Base-by-base conservation (phyloP, 2,797 vertebrate species). In the Acrossocheilus fasciatus region DNA sequence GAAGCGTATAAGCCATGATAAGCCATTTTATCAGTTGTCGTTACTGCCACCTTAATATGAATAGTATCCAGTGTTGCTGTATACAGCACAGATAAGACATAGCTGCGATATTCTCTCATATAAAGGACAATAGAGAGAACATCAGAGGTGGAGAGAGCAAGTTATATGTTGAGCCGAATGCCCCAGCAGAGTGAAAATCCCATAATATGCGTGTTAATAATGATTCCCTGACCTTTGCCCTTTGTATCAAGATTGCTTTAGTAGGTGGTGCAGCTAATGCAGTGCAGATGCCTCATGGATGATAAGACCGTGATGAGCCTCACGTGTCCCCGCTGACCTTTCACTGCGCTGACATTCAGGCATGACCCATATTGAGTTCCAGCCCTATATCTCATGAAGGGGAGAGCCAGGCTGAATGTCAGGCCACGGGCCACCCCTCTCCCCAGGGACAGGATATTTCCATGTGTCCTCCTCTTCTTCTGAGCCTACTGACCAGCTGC, bases 291-390 rank as follows among this genome's bases (percentile, higher is more conserved):
- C 68, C 30, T 75, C 82, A 81, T 78, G 82, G 43, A 62, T 77
- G 88, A 87, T 88, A 81, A 81, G 84, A 66, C 75, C 50, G 8
- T 83, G 74, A 89, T 87, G 86, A 83, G 80, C 34, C 78, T 66
- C 84, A 68, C 77, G 47, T 88, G 88, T 84, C 85, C 86, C 45
- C 20, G 18, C 54, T 83, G 88, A 89, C 88, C 88, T 88, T 85
- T 86, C 64, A 75, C 50, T 77, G 68, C 41, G 4, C 82, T 90
- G 90, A 89, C 90, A 86, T 86, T 87, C 86, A 84, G 82, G 82
- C 86, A 79, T 87, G 88, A 90, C 87, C 89, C 66, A 79, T 89
- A 87, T 84, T 91, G 87, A 89, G 54, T 87, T 68, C 45, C 72
- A 90, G 88, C 88, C 91, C 70, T 74, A 82, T 84, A 74, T 87